phyloP scores from a whole-genome alignment of 2,888 invertebrate species.

The Orchesellides sinensis region DNA sequence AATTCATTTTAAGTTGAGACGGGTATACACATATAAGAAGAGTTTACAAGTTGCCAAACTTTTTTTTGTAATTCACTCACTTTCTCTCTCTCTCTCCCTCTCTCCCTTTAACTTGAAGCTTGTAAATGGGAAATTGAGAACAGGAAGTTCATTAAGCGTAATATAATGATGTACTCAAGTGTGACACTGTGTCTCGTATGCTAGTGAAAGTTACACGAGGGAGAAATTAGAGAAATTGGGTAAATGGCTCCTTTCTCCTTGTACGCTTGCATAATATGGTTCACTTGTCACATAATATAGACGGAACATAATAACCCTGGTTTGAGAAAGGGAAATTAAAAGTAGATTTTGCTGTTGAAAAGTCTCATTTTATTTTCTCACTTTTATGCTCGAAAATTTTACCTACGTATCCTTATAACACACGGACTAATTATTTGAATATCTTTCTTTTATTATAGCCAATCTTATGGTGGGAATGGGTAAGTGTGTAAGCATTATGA shows the following conservation, averaged over 20 bases:
- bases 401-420: background rate
- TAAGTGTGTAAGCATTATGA: constrained; percentile 79
- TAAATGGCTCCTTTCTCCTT: too few relatives aligned
- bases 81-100: too few relatives aligned
- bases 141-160: constrained; percentile 28
- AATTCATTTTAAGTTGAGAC: background rate
- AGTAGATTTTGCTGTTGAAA: too few relatives aligned
- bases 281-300: too few relatives aligned
- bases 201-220: constrained; percentile 1
- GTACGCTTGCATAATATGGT: too few relatives aligned
- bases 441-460: constrained; percentile 79
- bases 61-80: background rate
- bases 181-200: background rate
- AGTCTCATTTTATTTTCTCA: background rate
- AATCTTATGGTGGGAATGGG: constrained; percentile 96
- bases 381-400: background rate
- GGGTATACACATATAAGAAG: too few relatives aligned
- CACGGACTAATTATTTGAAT: constrained; percentile 46
- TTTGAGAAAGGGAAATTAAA: too few relatives aligned
- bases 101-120: background rate
- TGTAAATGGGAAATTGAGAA: background rate
- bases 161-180: constrained; percentile 6
- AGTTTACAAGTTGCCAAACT: background rate
- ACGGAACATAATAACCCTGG: too few relatives aligned
- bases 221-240: too few relatives aligned